Conservation (phyloP, 2,888 invertebrate species). For the Drosophila mimetica region DNA sequence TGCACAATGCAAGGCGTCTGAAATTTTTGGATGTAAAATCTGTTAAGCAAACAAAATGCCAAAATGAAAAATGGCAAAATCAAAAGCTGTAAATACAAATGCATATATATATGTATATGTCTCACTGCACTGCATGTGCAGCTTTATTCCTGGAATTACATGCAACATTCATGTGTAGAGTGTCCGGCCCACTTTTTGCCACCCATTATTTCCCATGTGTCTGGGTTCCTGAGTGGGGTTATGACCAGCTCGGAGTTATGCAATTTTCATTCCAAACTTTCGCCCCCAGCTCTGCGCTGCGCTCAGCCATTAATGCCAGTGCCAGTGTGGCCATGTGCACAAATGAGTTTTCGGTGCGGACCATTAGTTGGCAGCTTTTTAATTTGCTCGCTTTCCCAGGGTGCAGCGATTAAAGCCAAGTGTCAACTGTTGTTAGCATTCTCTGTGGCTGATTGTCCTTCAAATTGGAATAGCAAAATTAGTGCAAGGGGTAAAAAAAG, state of each 20-base stretch:
- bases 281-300: neutral
- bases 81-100: conserved; percentile 31
- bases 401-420: conserved; percentile 31
- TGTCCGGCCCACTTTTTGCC: conserved; percentile 9
- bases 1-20: conserved; percentile 38
- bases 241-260: conserved; percentile 61
- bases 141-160: conserved; percentile 26
- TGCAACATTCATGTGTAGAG: conserved; percentile 31
- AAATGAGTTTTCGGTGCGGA: conserved; percentile 58
- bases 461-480: conserved; percentile 18
- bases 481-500: neutral
- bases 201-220: conserved; percentile 16
- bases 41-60: conserved; percentile 62
- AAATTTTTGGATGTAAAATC: conserved; percentile 57
- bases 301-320: conserved; percentile 27
- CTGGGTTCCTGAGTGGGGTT: conserved; percentile 24
- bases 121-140: conserved; percentile 11
- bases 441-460: conserved; percentile 34
- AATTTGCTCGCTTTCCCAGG: conserved; percentile 48
- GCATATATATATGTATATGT: conserved; percentile 5
- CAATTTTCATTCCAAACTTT: conserved; percentile 75
- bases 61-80: conserved; percentile 45
- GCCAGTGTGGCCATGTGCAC: conserved; percentile 45
- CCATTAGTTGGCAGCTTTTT: conserved; percentile 65
- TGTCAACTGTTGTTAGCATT: conserved; percentile 35